phyloP scores from a whole-genome alignment of 2,113 vertebrate species.

The Tauraco erythrolophus region DNA sequence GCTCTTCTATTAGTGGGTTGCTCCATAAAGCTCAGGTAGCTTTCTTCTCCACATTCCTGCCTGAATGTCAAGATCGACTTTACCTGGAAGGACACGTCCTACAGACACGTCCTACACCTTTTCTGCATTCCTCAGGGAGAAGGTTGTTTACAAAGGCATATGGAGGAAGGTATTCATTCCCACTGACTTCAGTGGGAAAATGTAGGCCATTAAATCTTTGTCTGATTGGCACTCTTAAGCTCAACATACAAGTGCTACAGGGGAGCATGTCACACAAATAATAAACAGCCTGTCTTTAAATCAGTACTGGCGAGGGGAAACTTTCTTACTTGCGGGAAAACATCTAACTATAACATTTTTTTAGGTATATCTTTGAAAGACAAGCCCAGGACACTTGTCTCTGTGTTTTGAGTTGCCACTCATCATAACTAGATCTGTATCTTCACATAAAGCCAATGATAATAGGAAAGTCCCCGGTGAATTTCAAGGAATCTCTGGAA shows the following conservation, averaged over 20 bases:
- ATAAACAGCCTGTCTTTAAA: neutral
- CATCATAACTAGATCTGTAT: neutral
- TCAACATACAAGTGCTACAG: neutral
- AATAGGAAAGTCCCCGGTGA: neutral
- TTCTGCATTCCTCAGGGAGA: neutral
- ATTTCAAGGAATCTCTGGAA: neutral
- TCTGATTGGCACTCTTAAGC: neutral
- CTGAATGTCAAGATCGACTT: neutral
- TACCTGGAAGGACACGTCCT: neutral
- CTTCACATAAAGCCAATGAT: neutral
- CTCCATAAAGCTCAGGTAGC: neutral
- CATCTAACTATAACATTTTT: neutral
- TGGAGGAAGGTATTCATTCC: neutral
- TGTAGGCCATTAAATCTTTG: neutral
- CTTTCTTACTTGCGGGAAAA: neutral
- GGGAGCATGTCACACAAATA: neutral
- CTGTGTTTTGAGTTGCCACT: neutral
- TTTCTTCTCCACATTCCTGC: conserved; percentile 9
- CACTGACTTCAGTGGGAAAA: neutral
- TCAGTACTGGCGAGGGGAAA: neutral
- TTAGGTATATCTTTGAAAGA: neutral
- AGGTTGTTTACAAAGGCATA: neutral
- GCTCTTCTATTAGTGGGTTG: neutral
- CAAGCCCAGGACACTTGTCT: neutral
- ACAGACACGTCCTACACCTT: neutral